Conservation (phyloP, 2,888 invertebrate species). For the Acanthosoma haemorrhoidale region DNA sequence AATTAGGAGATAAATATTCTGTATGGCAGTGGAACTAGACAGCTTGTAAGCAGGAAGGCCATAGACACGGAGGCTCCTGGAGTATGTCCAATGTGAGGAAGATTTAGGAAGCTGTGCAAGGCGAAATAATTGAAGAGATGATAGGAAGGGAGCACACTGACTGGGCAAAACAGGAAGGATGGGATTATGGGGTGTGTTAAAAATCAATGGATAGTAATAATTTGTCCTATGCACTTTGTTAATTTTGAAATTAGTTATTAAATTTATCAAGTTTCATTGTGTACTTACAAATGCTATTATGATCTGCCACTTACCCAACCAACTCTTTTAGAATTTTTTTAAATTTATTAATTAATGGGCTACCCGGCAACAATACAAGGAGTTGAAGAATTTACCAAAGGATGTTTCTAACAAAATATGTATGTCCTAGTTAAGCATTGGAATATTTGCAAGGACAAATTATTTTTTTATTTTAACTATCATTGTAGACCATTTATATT, state of each 20-base stretch:
- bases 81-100: too few species aligned
- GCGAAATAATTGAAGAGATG: too few species aligned
- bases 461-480: not conserved
- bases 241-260: not conserved
- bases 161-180: too few species aligned
- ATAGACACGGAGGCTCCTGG: too few species aligned
- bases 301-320: not conserved
- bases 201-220: too few species aligned
- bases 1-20: not conserved
- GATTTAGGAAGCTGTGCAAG: too few species aligned
- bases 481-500: not conserved
- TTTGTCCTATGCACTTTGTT: not conserved
- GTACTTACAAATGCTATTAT: not conserved
- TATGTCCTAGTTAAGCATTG: constrained; percentile 3
- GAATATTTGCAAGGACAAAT: constrained; percentile 10
- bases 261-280: not conserved
- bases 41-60: too few species aligned
- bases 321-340: not conserved
- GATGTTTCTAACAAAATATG: not conserved
- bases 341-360: not conserved
- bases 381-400: not conserved
- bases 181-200: too few species aligned
- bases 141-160: too few species aligned
- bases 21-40: too few species aligned
- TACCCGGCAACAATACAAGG: not conserved